Base-by-base conservation (phyloP, 2,113 vertebrate genomes). In the Crotalus viridis region DNA sequence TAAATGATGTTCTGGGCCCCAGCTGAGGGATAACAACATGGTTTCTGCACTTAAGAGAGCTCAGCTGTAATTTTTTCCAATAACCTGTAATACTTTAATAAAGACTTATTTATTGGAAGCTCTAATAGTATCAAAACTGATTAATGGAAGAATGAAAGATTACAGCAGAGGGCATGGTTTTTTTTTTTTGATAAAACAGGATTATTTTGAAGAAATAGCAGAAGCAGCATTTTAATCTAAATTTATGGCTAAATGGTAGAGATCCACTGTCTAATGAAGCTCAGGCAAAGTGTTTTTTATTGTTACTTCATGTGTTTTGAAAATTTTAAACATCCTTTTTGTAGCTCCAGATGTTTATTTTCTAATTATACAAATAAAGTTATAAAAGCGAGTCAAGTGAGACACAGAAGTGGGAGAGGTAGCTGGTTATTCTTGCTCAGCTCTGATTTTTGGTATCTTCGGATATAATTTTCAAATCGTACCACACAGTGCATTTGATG, bases 401-500 rank as follows among this genome's bases (percentile, higher is more conserved):
- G 10, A 1, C 17, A 48, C 21, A 59, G 12, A 85, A 89, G 33
- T 46, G 46, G 33, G 43, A 89, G 12, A 89, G 12, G 61, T 46
- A 17, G 28, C 5, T 87, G 5, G 13, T 64, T 88, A 92, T 88
- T 54, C 52, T 39, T 52, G 2, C 1, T 21, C 4, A 91, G 13
- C 22, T 91, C 51, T 54, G 17, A 33, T 33, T 64, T 52, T 54
- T 64, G 56, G 26, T 59, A 92, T 26, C 59, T 43, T 89, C 39
- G 48, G 10, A 9, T 64, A 48, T 87, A 54, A 90, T 87, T 93
- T 22, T 93, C 55, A 28, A 33, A 61, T 86, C 12, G 26, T 61
- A 43, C 88, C 92, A 90, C 88, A 19, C 26, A 85, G 92, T 28
- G 10, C 56, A 59, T 87, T 90, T 52, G 92, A 90, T 64, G 22